Conservation (phyloP, 2,797 vertebrate genomes). For the Emydoidea blandingii region DNA sequence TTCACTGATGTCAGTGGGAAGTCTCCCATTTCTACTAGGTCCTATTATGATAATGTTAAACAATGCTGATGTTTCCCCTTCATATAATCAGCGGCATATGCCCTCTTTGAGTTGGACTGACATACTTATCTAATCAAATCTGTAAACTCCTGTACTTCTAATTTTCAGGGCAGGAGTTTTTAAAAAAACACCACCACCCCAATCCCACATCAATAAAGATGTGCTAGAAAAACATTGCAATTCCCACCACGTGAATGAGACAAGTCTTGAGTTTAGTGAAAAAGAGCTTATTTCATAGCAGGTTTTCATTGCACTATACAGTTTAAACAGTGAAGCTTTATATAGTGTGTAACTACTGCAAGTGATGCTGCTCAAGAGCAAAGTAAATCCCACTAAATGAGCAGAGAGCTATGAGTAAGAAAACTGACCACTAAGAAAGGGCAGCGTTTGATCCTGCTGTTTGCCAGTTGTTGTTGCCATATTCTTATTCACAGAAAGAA, state of each 20-base stretch:
- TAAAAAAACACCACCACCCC: rapidly evolving
- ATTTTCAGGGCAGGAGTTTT: rapidly evolving
- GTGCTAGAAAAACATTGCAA: neutral
- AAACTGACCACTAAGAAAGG: neutral
- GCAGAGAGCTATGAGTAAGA: neutral
- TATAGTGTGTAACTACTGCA: neutral
- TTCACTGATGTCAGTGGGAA: neutral
- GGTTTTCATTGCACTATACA: neutral
- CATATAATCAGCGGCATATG: neutral
- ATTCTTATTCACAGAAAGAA: neutral
- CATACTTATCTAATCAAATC: neutral
- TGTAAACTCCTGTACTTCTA: neutral
- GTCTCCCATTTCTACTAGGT: neutral
- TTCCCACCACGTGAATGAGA: neutral
- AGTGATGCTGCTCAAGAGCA: neutral
- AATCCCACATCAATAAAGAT: neutral
- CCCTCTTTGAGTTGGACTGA: neutral
- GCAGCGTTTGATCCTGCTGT: neutral
- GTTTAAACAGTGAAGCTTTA: neutral
- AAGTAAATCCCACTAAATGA: neutral
- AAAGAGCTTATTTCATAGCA: neutral
- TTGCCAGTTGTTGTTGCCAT: neutral
- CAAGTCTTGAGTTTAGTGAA: neutral
- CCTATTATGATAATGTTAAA: neutral
- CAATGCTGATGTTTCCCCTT: neutral